A percentile compares a stretch with the other conserved stretches of the same genome.
Evolutionary conservation across 2,888 invertebrate genomes (phyloP).

Genomic region (Philhelius pedissequus): DNA sequence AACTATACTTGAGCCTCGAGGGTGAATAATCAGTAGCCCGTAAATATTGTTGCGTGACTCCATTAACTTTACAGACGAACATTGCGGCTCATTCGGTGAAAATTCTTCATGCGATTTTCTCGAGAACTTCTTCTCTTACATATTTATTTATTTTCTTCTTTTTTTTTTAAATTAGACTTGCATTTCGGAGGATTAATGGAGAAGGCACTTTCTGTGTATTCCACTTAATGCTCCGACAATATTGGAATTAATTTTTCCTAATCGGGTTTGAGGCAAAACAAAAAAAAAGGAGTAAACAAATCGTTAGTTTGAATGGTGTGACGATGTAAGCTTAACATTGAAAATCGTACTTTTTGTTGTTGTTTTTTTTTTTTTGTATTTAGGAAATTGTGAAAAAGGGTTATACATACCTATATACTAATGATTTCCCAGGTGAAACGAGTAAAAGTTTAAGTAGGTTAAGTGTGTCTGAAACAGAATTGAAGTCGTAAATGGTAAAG

Average conservation of each 20-base stretch:
- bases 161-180: neutral
- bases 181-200: neutral
- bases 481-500: constrained; percentile 13
- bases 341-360: neutral
- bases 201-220: neutral
- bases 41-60: constrained; percentile 78
- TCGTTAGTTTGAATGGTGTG: constrained; percentile 8
- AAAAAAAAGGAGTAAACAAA: neutral
- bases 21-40: constrained; percentile 70
- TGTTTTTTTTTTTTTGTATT: neutral
- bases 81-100: constrained; percentile 47
- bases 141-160: neutral
- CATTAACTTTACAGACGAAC: constrained; percentile 73
- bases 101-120: constrained; percentile 57
- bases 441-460: constrained; percentile 16
- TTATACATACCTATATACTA: too few species aligned
- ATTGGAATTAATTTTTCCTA: constrained; percentile 29
- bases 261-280: neutral
- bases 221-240: neutral
- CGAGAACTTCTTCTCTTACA: constrained; percentile 23
- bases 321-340: neutral
- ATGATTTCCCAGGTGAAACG: neutral
- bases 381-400: neutral
- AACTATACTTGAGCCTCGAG: constrained; percentile 26
- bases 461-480: constrained; percentile 9